A percentile compares a stretch with the other conserved stretches of the same genome.
Evolutionary conservation across 2,797 vertebrate genomes (phyloP).

Genomic region (Champsocephalus esox): DNA sequence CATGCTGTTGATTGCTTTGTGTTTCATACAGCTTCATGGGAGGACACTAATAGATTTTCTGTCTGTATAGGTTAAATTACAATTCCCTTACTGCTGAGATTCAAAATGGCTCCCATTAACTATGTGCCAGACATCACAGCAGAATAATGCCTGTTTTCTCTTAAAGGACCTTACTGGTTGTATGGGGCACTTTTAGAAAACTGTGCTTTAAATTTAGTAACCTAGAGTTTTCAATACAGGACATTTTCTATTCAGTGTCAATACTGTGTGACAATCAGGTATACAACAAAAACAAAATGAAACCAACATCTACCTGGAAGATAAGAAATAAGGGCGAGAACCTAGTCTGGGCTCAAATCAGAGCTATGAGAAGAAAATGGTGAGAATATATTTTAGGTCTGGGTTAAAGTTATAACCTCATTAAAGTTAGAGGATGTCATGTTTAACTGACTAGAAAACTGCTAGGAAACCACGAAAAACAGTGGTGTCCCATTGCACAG

Average conservation of each 20-base stretch:
- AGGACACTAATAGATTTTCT: slow-evolving; percentile 59
- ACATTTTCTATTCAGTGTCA: background rate
- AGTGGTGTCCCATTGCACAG: background rate
- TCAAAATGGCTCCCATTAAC: slow-evolving; percentile 41
- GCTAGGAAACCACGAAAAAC: background rate
- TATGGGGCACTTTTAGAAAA: background rate
- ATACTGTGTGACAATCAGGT: background rate
- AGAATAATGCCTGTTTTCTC: slow-evolving; percentile 26
- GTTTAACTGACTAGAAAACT: no score
- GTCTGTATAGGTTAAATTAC: slow-evolving; percentile 56
- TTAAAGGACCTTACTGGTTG: slow-evolving; percentile 4
- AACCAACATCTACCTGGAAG: background rate
- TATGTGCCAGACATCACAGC: slow-evolving; percentile 13
- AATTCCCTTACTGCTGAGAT: slow-evolving; percentile 48
- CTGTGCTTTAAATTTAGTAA: background rate
- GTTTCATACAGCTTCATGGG: slow-evolving; percentile 53
- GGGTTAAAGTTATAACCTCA: background rate
- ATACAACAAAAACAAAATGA: background rate
- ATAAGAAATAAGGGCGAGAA: background rate
- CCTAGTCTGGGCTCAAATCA: background rate
- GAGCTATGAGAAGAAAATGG: no score
- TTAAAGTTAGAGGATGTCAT: background rate
- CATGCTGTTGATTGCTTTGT: slow-evolving; percentile 49
- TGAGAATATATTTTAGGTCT: background rate
- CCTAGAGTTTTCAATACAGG: background rate